phyloP scores from a whole-genome alignment of 1,140 invertebrate genomes.

The Triops longicaudatus region DNA sequence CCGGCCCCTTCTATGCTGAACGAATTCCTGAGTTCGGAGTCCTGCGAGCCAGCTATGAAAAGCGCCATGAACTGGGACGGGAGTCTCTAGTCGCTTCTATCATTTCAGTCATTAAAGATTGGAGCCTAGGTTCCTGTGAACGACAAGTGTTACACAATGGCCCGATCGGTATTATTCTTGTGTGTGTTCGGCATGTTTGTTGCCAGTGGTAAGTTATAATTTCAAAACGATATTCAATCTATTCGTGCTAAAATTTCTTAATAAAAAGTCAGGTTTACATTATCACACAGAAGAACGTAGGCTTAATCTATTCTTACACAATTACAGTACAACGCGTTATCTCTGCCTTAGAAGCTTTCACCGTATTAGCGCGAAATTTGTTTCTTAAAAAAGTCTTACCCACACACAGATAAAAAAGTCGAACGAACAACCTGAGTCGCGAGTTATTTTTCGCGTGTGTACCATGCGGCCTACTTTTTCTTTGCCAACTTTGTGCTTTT shows the following conservation, averaged over 20 bases:
- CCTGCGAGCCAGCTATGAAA: neutral
- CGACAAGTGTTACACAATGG: neutral
- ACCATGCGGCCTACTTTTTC: neutral
- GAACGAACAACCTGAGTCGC: neutral
- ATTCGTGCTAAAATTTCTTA: too few species aligned
- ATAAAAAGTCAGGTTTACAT: too few species aligned
- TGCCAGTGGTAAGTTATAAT: neutral
- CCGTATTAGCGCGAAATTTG: neutral
- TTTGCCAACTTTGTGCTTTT: neutral
- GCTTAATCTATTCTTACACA: too few species aligned
- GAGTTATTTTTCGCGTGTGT: neutral
- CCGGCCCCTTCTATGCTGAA: neutral
- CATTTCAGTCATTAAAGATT: conserved; percentile 15
- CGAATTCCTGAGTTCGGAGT: neutral
- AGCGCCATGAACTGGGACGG: neutral
- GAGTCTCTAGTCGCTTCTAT: conserved; percentile 3
- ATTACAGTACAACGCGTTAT: too few species aligned
- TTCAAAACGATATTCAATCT: neutral
- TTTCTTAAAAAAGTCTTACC: neutral
- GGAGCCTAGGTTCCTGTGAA: neutral
- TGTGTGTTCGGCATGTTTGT: neutral
- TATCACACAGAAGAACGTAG: too few species aligned
- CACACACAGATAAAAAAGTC: neutral
- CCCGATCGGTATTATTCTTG: neutral
- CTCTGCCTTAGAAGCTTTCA: too few species aligned